phyloP scores from a whole-genome alignment of 2,113 vertebrate species.

The Ahaetulla prasina region DNA sequence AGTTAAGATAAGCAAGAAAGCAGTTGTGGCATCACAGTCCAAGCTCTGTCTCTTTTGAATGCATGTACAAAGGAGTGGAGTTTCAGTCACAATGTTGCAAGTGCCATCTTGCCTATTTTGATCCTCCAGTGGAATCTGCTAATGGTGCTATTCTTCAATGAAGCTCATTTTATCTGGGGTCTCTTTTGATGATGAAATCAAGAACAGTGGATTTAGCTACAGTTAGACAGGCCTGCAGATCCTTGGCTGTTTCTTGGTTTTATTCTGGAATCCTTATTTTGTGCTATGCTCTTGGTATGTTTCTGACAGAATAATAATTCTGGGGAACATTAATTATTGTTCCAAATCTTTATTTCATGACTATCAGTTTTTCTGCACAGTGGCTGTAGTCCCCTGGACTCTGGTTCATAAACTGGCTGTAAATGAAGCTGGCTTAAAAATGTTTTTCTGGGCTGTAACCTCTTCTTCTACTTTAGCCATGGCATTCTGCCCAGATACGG shows the following conservation, averaged over 20 bases:
- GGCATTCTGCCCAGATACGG: neutral
- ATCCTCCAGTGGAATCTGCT: neutral
- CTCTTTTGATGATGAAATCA: neutral
- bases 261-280: neutral
- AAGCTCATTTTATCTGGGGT: neutral
- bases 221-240: neutral
- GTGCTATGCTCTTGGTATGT: neutral
- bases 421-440: neutral
- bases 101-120: neutral
- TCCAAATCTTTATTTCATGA: neutral
- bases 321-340: neutral
- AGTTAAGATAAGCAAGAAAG: neutral
- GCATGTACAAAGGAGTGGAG: neutral
- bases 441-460: neutral
- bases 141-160: neutral
- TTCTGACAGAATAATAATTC: neutral
- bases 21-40: neutral
- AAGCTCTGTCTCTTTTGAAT: neutral
- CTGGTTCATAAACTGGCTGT: neutral
- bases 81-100: neutral
- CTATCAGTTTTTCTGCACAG: neutral
- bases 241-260: neutral
- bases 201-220: neutral
- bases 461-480: neutral
- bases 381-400: neutral